Base-by-base conservation (phyloP, 2,888 invertebrate genomes). In the Eupithecia exiguata region DNA sequence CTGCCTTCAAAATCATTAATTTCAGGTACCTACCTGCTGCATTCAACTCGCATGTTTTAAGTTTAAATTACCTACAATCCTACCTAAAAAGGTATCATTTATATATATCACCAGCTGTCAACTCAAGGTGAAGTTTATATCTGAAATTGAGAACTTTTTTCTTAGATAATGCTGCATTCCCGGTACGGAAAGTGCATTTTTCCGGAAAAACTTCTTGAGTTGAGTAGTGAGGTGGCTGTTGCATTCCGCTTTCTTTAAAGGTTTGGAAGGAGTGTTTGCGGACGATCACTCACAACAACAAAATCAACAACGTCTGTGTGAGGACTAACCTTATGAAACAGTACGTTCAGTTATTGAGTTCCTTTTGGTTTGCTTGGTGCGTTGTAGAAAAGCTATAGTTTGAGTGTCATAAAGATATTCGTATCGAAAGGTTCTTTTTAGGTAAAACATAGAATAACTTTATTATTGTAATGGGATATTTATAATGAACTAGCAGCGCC, bases 291-390 rank as follows among this genome's bases (percentile, higher is more conserved):
- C 99, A 99, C 95, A 99, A 99, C 95, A 98, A 97, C 95, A 99
- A 99, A 95, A 97, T 97, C 88, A 98, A 97, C 94, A 99, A 99
- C 94, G 97, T 98, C 81, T 99, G 99, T 92, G 98, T 98, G 38
- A 96, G 97, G 91, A 99, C 97, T 74, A 98, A 97, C 92, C 96
- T 99, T 78, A 98, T 98, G 97, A 99, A 99, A 95, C 99, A 99
- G 99, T 99, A 96, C 96, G 99, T 97, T 89, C 74, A 76, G 77
- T 77, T 73, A 21, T 65, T 82, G 61, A 69, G 49, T 76, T 72
- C 69, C 69, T 68, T 71, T 67, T 35, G 25, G 58, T 14, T 69
- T 35, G 25, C 2, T 5, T 69, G 10, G 10, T 71, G 40, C 40
- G 9, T 70, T 63, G 63, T 72, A 63, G 36, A 70, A 62, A 30